Percentiles rank a stretch among this genome's conserved stretches.
Evolutionary conservation across 2,888 invertebrate genomes (phyloP).

Genomic region (Chloromyia formosa): DNA sequence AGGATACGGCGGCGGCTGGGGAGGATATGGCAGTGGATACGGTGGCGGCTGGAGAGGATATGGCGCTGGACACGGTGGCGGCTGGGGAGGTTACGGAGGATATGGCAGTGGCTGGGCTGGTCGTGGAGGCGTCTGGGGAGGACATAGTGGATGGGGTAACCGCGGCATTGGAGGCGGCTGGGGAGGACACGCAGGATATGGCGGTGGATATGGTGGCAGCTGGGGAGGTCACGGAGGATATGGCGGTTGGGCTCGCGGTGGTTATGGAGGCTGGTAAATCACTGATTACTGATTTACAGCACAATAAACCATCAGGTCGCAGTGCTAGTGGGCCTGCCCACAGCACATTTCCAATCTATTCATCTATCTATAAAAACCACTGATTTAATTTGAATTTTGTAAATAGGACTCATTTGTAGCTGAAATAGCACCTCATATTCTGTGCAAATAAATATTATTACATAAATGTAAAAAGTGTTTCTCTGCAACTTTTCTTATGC

Average conservation of each 20-base stretch:
- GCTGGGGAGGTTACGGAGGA: conserved; percentile 2
- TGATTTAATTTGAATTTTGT: too few species aligned
- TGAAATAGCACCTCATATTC: too few species aligned
- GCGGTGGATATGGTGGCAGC: background rate
- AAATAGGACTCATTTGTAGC: too few species aligned
- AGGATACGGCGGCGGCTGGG: conserved; percentile 4
- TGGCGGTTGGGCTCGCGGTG: conserved; percentile 4
- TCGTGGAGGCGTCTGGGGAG: background rate
- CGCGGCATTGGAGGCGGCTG: background rate
- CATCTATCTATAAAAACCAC: too few species aligned
- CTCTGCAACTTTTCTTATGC: too few species aligned
- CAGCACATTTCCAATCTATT: too few species aligned
- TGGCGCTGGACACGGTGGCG: background rate
- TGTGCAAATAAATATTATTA: too few species aligned
- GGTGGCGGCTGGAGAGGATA: background rate
- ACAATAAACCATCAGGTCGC: too few species aligned
- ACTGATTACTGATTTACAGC: too few species aligned
- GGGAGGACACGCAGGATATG: background rate
- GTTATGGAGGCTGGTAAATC: background rate
- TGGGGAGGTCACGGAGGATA: background rate
- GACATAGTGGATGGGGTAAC: background rate
- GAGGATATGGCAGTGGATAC: background rate
- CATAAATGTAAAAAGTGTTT: too few species aligned
- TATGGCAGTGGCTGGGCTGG: background rate
- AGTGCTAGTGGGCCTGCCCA: too few species aligned